Evolutionary conservation across 2,797 vertebrate species (phyloP), one percentile per base, ranked within the genome.

Genomic region (Lithobates sylvaticus): DNA sequence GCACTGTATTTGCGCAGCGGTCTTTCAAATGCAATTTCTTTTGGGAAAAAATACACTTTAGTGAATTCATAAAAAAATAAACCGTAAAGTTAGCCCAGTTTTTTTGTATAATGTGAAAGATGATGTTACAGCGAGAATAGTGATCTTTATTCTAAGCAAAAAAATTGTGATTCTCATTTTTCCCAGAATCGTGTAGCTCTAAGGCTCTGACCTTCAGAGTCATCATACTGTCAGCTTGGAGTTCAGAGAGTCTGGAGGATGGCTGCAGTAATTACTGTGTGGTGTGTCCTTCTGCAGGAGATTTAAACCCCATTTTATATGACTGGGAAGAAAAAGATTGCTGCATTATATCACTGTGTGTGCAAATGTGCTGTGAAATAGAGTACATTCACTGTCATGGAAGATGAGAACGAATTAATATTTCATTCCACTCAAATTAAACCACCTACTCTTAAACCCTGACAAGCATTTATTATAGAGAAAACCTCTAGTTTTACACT

Each of bases 321-420:
- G 54, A 61, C 21, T 61, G 21, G 21, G 54, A 61, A 61, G 54
- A 23, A 61, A 23, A 23, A 61, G 54, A 61, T 61, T 61, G 54
- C 21, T 23, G 54, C 54, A 61, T 61, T 23, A 61, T 61, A 61
- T 61, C 21, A 61, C 54, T 3, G 7, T 23, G 54, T 61, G 54
- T 61, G 67, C 26, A 29, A 69, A 69, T 29, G 29, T 69, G 67
- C 67, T 69, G 10, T 32, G 67, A 69, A 69, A 69, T 69, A 29
- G 12, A 69, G 32, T 69, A 69, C 67, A 32, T 69, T 69, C 67
- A 34, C 67, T 27, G 16, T 61, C 54, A 61, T 61, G 54, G 54
- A 61, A 54, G 50, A 54, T 68, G 26, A 68, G 15, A 68, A 69
- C 67, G 16, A 69, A 68, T 68, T 27, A 29, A 15, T 69, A 73